Base-by-base conservation (phyloP, 2,797 vertebrate species). In the Echiichthys vipera region DNA sequence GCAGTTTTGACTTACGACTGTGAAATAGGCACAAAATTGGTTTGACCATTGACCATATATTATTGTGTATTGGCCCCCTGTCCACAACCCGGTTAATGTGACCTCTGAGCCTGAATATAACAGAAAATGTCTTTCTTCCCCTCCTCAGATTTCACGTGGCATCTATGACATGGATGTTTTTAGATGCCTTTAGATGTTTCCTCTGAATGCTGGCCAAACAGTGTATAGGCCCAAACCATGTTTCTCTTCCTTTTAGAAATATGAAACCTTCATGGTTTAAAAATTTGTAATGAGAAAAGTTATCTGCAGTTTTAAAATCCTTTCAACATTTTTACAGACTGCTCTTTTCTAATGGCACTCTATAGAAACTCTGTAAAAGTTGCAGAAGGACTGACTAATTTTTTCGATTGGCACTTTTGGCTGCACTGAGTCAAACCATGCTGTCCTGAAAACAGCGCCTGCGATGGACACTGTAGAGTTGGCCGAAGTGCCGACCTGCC, bases 1-100 rank as follows among this genome's bases (percentile, higher is more conserved):
- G 43, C 59, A n/a, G 11, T 47, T 66, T 58, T 53, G 8, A 20
- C 47, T 56, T 30, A n/a, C 43, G 25, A 13, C 49, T 57, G 27
- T 72, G 46, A 51, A 75, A 24, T 0, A 24, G 40, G 14, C 0
- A 29, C 12, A 37, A 40, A 66, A 73, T 24, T 27, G 39, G 25
- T 61, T 77, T 61, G 34, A 66, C 57, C 53, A 58, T 4, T 46
- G 37, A 37, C 22, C 7, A 0, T 22, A 18, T 30, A 32, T 30
- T 66, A 49, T 34, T 42, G 24, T 34, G 8, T 12, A 22, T 62
- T n/a, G 25, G n/a, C 7, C 11, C 15, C 0, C 14, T n/a, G 1
- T 74, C 29, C 2, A 10, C 30, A n/a, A 34, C 22, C 18, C 20
- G 10, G 47, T 25, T 47, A 20, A 24, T 56, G 25, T 32, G 11